Evolutionary conservation across 2,797 vertebrate genomes (phyloP), one percentile per base, ranked within the genome.

Genomic region (Diplodus puntazzo): DNA sequence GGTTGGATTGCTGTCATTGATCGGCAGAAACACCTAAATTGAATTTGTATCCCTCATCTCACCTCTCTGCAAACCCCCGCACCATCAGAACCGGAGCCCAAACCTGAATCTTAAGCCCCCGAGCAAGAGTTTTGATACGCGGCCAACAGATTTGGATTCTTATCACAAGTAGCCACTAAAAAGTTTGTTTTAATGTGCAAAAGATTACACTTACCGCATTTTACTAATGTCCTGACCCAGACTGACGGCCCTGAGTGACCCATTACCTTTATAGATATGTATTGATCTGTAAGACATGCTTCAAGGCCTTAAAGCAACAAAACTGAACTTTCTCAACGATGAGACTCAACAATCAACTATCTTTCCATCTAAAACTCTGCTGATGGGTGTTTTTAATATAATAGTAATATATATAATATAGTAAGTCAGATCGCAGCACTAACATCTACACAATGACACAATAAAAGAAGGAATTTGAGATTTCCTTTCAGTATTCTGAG

Each of bases 11-110:
- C 81, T 60, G 83, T 53, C 93, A 94, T 95, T 85, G 92, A 95
- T 95, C 90, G 80, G 72, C 69, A 81, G 77, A 81, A 91, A 88
- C 85, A 83, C 87, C 88, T 86, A 94, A 92, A 95, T 95, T 94
- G 93, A 92, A 93, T 94, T 91, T 92, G 85, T 92, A 93, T 95
- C 93, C 92, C 90, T 87, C 88, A 76, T 93, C 87, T 91, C 79
- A 86, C 81, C 87, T 84, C 87, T 81, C 80, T 65, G 67, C 81
- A 80, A 76, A 88, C 73, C 73, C 11, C 53, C 12, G 27, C 49
- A 11, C 10, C 54, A 63, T 84, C 84, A 77, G 42, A 82, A 77
- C 67, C 21, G 3, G 17, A 70, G 81, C 46, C 71, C 67, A 48
- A 89, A 90, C 88, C 81, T 73, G 25, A 75, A 79, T 75, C 77